These are phyloP conservation scores for Vulpes lagopus DNA, from an alignment of 2,113 vertebrate species.

Conservation along the genomic window DNA sequence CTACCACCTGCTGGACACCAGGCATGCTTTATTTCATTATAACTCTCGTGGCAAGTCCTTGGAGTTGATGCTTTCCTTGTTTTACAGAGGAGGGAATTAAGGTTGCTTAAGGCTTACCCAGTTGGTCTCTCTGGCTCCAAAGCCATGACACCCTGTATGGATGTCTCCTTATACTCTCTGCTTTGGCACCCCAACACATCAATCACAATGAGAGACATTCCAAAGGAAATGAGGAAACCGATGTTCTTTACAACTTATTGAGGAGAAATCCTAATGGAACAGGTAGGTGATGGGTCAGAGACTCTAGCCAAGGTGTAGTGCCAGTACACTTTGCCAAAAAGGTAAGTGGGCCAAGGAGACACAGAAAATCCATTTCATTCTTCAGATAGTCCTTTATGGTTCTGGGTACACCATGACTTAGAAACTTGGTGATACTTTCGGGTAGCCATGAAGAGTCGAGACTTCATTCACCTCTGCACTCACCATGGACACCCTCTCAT, in stretches of 20 bases:
- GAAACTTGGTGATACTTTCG: neutral
- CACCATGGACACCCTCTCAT: neutral
- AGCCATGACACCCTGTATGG: neutral
- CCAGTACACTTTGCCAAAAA: neutral
- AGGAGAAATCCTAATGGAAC: neutral
- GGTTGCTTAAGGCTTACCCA: neutral
- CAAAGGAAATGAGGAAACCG: neutral
- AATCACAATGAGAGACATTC: neutral
- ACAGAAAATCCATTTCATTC: neutral
- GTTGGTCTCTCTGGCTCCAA: neutral
- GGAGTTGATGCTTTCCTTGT: neutral
- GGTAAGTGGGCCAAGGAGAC: neutral
- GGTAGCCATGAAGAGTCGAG: neutral
- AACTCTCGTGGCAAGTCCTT: neutral
- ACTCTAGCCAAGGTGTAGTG: rapidly evolving
- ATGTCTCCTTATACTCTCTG: neutral
- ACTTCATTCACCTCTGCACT: neutral
- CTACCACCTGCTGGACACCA: no score
- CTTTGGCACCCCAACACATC: neutral
- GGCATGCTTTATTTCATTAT: neutral
- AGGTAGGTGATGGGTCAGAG: neutral
- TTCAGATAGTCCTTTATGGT: neutral
- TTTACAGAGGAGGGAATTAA: neutral
- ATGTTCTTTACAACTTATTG: neutral
- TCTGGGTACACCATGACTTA: neutral